Evolutionary conservation across 1,140 invertebrate species (phyloP), one percentile per base, ranked within the genome.

Genomic region (Zaprionus taronus): DNA sequence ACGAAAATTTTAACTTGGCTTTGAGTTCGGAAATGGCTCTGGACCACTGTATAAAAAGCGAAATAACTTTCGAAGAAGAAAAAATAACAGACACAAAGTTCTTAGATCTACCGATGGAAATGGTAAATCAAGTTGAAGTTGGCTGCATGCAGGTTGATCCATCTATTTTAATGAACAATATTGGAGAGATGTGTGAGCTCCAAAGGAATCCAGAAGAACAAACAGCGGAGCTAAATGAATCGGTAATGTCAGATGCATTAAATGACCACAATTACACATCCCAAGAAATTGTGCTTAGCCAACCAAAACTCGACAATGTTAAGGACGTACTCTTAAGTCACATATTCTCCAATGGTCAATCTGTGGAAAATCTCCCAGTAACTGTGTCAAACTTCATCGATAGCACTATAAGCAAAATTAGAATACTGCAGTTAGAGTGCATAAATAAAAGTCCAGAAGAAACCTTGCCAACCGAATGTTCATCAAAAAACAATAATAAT

Each of bases 251-350:
- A 6, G 49, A 83, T 38, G 78, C 86, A 34, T 34, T 91, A 31
- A 81, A 63, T 55, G 87, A 91, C 51, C 87, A 91, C 72, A 91
- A 90, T 51, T 91, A 91, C 51, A 91, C 81, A 9, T 77, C 71
- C 2, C 82, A 86, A 56, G 65, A 80, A 24, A 6, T 66, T 14
- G 24, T 60, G 2, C 1, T 44, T 1, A 17, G 14, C 4, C 68
- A 66, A 34, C 55, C 26, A 5, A 72, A 26, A n/a, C 36, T 78
- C n/a, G 66, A 65, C 9, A 74, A 34, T n/a, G 49, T 91, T 31
- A 68, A 69, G 15, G 72, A 79, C 15, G 41, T 73, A 5, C 51
- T 85, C 15, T 17, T 79, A 6, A 79, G 51, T 61, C 63, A 76
- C 15, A 76, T 84, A 55, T 31, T 70, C 9, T 31, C 75, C 12